Base-by-base conservation (phyloP, 1,140 invertebrate species). In the Chionoecetes opilio region DNA sequence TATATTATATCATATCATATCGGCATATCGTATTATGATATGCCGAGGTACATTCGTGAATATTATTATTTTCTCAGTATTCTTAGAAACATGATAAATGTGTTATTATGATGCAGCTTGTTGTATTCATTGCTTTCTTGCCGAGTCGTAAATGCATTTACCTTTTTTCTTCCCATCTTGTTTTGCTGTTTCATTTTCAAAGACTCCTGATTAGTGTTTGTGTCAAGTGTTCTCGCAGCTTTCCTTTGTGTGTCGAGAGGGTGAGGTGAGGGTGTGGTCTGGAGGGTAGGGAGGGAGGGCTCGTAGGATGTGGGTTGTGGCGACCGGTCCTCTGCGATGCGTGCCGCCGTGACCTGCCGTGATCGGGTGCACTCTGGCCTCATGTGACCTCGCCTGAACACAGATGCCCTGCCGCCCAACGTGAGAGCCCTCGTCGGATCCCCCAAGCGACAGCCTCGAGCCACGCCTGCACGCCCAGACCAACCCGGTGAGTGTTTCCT, bases 371-470 rank as follows among this genome's bases (percentile, higher is more conserved):
- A 0, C 29, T 34, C 35, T 92, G 63, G 84, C 91, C 46, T 37
- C 31, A n/a, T 17, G 8, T 93, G 38, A 31, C 38, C 93, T 89
- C 37, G 63, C 35, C 35, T 92, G 82, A 88, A 63, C 53, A 29
- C 94, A 95, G 94, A 95, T 95, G 90, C 88, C 84, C 84, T 95
- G 82, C 86, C 94, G 21, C 90, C 94, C 41, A 95, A 92, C 53
- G 94, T 95, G 41, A 84, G 94, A 29, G 94, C 94, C 29, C 94
- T 95, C 34, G 94, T 95, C 8, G 94, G 94, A 31, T 95, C 94
- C 29, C 94, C 94, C 82, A 95, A 95, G 34, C 53, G 94, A n/a
- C 53, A 92, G 0, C 94, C 94, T 0, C 90, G 94, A 82, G 88
- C 94, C 84, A 46, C 26, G 21, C 21, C 82, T 5, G 34, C 53